Evolutionary conservation across 2,797 vertebrate genomes (phyloP).

Genomic region (Paedocypris micromegethes): DNA sequence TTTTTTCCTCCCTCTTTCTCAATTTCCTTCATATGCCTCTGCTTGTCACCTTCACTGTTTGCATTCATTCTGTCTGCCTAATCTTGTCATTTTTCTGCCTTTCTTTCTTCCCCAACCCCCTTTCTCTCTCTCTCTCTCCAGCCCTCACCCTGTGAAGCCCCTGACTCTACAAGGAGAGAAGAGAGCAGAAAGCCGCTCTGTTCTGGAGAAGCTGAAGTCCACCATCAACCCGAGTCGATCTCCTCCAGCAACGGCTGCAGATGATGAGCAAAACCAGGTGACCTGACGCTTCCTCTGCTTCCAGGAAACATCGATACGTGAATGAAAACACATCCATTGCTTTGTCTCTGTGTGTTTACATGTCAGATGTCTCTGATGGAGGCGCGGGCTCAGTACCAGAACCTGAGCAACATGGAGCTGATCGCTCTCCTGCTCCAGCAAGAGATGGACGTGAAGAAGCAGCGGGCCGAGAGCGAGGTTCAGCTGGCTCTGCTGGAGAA

Average conservation of each 20-base stretch:
- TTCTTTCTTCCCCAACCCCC: too few species aligned
- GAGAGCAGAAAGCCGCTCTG: slow-evolving; percentile 72
- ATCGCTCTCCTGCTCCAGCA: slow-evolving; percentile 87
- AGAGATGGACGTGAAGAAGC: slow-evolving; percentile 82
- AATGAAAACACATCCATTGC: not conserved
- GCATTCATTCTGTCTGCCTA: too few species aligned
- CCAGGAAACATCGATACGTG: too few species aligned
- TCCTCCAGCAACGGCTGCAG: slow-evolving; percentile 54
- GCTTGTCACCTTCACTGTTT: too few species aligned
- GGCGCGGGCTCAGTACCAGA: slow-evolving; percentile 78
- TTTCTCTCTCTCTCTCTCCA: slow-evolving; percentile 51
- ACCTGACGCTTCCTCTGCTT: too few species aligned
- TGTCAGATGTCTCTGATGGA: slow-evolving; percentile 61
- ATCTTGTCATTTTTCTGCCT: too few species aligned
- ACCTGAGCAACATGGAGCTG: slow-evolving; percentile 92
- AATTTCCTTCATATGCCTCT: too few species aligned
- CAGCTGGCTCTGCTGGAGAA: slow-evolving; percentile 70
- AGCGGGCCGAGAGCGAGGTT: slow-evolving; percentile 59
- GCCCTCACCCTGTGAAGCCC: slow-evolving; percentile 90
- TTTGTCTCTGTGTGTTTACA: slow-evolving; percentile 13
- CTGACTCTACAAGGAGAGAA: slow-evolving; percentile 73
- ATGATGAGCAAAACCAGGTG: slow-evolving; percentile 67
- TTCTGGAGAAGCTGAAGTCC: slow-evolving; percentile 82
- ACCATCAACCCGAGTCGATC: slow-evolving; percentile 69
- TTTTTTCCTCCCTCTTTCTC: too few species aligned